Evolutionary conservation across 2,888 invertebrate genomes (phyloP).

Genomic region (Ecliptopera silaceata): DNA sequence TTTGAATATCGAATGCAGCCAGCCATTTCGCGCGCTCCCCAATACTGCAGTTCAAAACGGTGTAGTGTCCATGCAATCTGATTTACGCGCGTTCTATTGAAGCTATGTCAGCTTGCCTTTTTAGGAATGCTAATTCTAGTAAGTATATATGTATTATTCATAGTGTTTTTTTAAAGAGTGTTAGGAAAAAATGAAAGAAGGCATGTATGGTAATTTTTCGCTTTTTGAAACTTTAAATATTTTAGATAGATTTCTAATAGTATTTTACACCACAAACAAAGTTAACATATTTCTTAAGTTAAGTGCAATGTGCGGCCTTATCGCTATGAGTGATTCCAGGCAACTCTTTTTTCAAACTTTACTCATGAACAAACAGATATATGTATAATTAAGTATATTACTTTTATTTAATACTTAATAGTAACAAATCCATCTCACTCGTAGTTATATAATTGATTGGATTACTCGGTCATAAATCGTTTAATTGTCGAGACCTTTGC

Average conservation of each 20-base stretch:
- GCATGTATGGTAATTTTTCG: no score
- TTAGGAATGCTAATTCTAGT: slow-evolving; percentile 70
- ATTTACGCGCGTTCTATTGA: slow-evolving; percentile 69
- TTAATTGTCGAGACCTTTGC: slow-evolving; percentile 51
- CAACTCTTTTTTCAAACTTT: no score
- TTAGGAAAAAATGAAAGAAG: no score
- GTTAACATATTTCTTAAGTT: no score
- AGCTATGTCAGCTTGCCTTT: slow-evolving; percentile 61
- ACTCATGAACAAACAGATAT: no score
- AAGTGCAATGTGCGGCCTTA: no score
- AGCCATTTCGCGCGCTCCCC: slow-evolving; percentile 35
- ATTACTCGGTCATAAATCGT: slow-evolving; percentile 36
- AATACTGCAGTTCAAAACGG: slow-evolving; percentile 65
- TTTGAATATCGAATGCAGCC: slow-evolving; percentile 19
- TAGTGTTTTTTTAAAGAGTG: slow-evolving; percentile 31
- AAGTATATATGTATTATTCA: slow-evolving; percentile 59
- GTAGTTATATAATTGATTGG: slow-evolving; percentile 32
- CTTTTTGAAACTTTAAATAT: no score
- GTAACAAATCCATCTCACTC: slow-evolving; percentile 28
- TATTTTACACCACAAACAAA: no score
- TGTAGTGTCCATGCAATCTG: slow-evolving; percentile 73
- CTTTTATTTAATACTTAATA: no score
- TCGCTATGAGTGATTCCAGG: no score
- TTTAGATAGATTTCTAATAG: no score
- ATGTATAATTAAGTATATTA: no score